phyloP scores from a whole-genome alignment of 2,113 vertebrate species.

The Notiomystis cincta region DNA sequence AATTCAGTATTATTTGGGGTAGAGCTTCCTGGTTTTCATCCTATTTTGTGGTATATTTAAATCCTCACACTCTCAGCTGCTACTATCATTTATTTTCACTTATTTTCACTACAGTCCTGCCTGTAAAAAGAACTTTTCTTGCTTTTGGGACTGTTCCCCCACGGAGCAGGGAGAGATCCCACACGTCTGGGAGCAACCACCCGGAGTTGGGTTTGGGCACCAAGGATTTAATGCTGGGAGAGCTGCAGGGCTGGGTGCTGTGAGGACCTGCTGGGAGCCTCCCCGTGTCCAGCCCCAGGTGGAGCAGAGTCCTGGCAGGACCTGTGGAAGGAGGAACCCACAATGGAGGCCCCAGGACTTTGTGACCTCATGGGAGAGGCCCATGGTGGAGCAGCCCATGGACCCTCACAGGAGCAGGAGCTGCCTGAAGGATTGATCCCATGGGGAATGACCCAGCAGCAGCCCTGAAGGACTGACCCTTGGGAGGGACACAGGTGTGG shows the following conservation, averaged over 20 bases:
- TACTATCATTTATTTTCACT: neutral
- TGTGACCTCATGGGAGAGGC: no score
- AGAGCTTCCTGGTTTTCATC: neutral
- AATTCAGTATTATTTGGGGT: neutral
- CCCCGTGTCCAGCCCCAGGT: no score
- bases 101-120: neutral
- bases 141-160: neutral
- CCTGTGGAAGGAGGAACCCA: neutral
- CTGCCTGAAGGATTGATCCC: no score
- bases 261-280: neutral
- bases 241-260: neutral
- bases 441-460: no score
- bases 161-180: neutral
- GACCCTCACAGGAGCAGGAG: no score
- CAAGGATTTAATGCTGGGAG: neutral
- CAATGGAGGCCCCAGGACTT: rapidly evolving
- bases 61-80: neutral
- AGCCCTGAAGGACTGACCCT: neutral
- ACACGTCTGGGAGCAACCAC: rapidly evolving
- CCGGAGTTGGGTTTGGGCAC: rapidly evolving
- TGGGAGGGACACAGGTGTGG: no score
- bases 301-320: neutral
- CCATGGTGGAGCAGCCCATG: neutral
- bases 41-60: neutral
- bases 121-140: neutral